Percentiles rank a stretch among this genome's conserved stretches.
phyloP scores from a whole-genome alignment of 2,888 invertebrate species.

The Nephrotoma flavescens region DNA sequence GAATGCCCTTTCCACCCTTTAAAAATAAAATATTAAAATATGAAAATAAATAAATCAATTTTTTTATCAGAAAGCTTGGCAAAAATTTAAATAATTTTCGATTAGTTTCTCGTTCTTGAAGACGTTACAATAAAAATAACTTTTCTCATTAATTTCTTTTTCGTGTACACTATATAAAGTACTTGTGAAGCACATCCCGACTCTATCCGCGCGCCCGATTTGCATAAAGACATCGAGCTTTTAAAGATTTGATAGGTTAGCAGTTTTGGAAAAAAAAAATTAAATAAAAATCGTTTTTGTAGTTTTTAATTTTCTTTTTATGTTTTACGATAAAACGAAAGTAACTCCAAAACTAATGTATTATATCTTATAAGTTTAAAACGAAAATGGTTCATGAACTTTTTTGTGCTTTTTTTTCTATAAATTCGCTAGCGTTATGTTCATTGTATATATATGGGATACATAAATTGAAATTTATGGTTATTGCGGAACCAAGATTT shows the following conservation, averaged over 20 bases:
- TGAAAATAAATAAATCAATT: not conserved
- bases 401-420: not conserved
- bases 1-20: not conserved
- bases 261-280: not conserved
- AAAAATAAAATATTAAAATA: not conserved
- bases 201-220: no score
- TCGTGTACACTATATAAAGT: not conserved
- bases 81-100: not conserved
- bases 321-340: not conserved
- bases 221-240: not conserved
- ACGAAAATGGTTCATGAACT: not conserved
- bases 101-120: not conserved
- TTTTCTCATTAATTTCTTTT: not conserved
- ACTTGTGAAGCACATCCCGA: not conserved
- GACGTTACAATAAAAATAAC: not conserved
- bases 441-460: not conserved
- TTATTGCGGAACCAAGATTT: not conserved
- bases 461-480: not conserved
- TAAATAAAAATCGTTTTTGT: not conserved
- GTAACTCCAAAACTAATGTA: not conserved
- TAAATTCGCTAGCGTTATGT: not conserved
- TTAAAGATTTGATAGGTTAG: not conserved
- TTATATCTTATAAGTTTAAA: not conserved
- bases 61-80: not conserved
- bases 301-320: not conserved